Conservation (phyloP, 2,797 vertebrate genomes). For the Anabacerthia variegaticeps region DNA sequence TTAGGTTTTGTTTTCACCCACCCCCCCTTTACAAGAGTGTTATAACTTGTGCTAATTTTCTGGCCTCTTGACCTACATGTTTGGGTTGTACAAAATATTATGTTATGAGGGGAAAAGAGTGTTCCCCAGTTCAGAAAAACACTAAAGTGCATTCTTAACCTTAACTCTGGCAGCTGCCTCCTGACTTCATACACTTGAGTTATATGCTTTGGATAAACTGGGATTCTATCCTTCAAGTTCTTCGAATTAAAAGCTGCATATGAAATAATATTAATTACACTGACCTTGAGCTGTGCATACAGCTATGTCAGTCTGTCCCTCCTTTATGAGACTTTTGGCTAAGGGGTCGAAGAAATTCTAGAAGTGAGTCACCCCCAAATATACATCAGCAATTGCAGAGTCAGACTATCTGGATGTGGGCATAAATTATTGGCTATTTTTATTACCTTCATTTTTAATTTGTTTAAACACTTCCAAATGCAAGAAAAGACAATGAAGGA, state of each 20-base stretch:
- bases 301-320: not conserved
- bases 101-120: not conserved
- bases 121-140: not conserved
- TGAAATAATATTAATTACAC: slow-evolving; percentile 2
- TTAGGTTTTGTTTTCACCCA: slow-evolving; percentile 8
- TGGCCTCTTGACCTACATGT: slow-evolving; percentile 24
- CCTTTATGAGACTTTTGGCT: not conserved
- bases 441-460: not conserved
- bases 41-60: slow-evolving; percentile 29
- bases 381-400: not conserved
- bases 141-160: not conserved
- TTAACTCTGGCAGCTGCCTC: not conserved
- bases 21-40: not conserved
- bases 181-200: not conserved
- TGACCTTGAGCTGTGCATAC: not conserved
- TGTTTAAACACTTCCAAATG: not conserved
- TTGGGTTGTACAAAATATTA: not conserved
- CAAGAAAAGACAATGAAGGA: not conserved
- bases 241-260: not conserved
- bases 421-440: not conserved
- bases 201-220: not conserved
- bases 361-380: not conserved
- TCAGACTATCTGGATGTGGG: not conserved
- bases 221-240: not conserved
- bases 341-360: not conserved